A percentile compares a stretch with the other conserved stretches of the same genome.
Evolutionary conservation across 2,113 vertebrate species (phyloP).

Genomic region (Cichladusa arquata): DNA sequence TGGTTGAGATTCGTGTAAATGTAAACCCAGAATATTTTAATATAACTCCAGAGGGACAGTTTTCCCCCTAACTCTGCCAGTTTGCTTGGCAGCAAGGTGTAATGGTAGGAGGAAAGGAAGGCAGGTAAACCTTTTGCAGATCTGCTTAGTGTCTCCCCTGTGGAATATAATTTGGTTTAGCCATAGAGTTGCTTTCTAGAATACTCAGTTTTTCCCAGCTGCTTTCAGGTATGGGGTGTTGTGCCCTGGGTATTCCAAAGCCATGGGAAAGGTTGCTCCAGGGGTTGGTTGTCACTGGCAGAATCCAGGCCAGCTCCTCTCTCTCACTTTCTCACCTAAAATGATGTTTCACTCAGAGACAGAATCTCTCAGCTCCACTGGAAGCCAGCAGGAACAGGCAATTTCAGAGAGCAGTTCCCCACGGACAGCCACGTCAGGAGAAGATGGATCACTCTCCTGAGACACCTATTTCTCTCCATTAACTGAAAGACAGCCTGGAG

Average conservation of each 20-base stretch:
- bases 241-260: background rate
- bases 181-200: background rate
- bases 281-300: background rate
- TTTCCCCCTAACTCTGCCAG: background rate
- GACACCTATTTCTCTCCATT: slow-evolving; percentile 37
- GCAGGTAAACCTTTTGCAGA: background rate
- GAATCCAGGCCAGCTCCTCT: background rate
- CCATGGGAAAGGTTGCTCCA: background rate
- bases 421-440: background rate
- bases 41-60: background rate
- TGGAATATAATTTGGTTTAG: background rate
- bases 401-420: slow-evolving; percentile 34
- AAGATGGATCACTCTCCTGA: background rate
- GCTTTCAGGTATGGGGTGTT: background rate
- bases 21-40: background rate
- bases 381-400: background rate
- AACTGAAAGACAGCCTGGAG: slow-evolving; percentile 1
- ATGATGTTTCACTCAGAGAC: background rate
- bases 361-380: background rate
- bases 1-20: background rate
- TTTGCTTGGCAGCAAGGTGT: background rate
- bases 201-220: background rate
- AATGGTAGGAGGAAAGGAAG: background rate
- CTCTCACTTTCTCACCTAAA: background rate
- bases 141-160: background rate